phyloP scores from a whole-genome alignment of 2,888 invertebrate species.

The Oligia latruncula region DNA sequence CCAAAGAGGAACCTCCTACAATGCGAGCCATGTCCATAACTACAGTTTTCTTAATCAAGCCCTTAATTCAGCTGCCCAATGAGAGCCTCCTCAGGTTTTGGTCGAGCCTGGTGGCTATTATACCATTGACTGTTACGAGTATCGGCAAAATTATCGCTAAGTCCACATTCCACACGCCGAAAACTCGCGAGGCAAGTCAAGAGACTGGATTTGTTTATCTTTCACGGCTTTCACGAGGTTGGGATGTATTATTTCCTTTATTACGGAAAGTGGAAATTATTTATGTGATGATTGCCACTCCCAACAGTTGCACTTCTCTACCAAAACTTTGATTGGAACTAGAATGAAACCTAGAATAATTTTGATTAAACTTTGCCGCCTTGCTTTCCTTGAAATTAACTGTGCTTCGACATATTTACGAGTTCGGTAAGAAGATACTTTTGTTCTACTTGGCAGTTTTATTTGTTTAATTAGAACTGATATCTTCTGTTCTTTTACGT shows the following conservation, averaged over 20 bases:
- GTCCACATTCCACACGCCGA: background rate
- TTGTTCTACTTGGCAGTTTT: background rate
- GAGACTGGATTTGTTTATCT: background rate
- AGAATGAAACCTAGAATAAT: conserved; percentile 69
- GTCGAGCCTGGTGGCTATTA: no score
- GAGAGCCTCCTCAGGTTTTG: no score
- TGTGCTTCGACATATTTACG: conserved; percentile 50
- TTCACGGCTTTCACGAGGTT: background rate
- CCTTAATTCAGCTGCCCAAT: no score
- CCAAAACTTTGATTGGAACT: conserved; percentile 75
- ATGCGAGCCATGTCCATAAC: no score
- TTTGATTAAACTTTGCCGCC: conserved; percentile 72
- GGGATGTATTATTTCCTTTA: background rate
- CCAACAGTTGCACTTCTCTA: conserved; percentile 42
- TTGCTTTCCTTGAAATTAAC: conserved; percentile 60
- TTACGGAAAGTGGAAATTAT: conserved; percentile 19
- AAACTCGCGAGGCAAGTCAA: no score
- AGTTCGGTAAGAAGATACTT: conserved; percentile 36
- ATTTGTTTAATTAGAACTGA: conserved; percentile 3
- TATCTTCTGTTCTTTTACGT: conserved; percentile 1
- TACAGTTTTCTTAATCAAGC: no score
- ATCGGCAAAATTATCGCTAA: no score
- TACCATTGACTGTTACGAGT: no score
- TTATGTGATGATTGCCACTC: conserved; percentile 42
- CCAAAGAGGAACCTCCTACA: no score